phyloP scores from a whole-genome alignment of 2,797 vertebrate genomes.

The Clarias platycephalus region DNA sequence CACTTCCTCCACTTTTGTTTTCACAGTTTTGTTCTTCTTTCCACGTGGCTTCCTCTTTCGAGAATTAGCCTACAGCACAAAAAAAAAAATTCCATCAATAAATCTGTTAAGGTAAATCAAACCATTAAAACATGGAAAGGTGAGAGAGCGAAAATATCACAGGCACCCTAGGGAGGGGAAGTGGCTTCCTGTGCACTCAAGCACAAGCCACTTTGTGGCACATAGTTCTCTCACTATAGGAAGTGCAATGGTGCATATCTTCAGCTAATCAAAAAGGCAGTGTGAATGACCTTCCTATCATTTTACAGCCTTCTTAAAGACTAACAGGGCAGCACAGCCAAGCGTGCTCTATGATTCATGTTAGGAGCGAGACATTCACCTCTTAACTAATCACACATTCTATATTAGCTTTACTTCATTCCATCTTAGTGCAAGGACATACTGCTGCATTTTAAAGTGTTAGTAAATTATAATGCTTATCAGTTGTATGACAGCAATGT shows the following conservation, averaged over 20 bases:
- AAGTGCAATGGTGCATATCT: not conserved
- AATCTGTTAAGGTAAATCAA: not conserved
- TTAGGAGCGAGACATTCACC: not conserved
- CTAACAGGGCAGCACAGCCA: not conserved
- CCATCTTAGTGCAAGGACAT: not conserved
- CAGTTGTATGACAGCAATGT: not conserved
- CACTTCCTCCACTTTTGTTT: slow-evolving; percentile 86
- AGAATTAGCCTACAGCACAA: slow-evolving; percentile 80
- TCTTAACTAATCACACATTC: not conserved
- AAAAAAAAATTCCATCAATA: not conserved
- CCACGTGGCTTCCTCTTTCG: slow-evolving; percentile 87
- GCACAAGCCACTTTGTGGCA: not conserved
- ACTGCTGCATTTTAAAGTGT: not conserved
- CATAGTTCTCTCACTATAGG: not conserved
- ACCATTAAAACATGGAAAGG: not conserved
- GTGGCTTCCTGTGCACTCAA: slow-evolving; percentile 9
- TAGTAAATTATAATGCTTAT: not conserved
- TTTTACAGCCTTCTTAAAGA: not conserved
- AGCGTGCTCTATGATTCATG: not conserved
- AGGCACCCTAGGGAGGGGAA: slow-evolving; percentile 20
- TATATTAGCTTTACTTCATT: not conserved
- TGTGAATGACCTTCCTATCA: not conserved
- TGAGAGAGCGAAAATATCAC: not conserved
- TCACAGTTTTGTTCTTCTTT: slow-evolving; percentile 88
- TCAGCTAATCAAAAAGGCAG: not conserved